A percentile compares a stretch with the other conserved stretches of the same genome.
These are phyloP conservation scores for Amyelois transitella DNA, from an alignment of 1,140 invertebrate species.

Conservation along the genomic window DNA sequence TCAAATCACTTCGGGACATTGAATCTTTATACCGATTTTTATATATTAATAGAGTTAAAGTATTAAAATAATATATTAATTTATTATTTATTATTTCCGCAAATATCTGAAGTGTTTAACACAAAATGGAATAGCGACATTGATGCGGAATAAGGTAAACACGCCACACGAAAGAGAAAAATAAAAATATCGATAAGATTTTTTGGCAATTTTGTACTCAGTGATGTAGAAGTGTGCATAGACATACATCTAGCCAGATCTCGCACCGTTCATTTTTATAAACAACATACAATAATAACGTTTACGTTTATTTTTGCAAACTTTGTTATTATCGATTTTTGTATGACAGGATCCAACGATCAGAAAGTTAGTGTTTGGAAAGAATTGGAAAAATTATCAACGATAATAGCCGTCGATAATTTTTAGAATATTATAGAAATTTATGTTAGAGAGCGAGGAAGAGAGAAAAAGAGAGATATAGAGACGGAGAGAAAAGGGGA, in stretches of 20 bases:
- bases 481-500: no score
- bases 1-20: not conserved
- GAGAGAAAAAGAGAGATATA: slow-evolving; percentile 39
- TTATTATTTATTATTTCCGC: not conserved
- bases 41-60: slow-evolving; percentile 3
- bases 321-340: no score
- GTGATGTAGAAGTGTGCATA: slow-evolving; percentile 53
- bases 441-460: no score
- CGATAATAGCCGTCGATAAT: no score
- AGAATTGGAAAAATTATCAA: no score
- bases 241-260: no score
- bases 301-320: no score
- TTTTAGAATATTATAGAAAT: no score
- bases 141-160: not conserved
- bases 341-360: no score
- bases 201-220: slow-evolving; percentile 73
- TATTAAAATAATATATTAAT: not conserved
- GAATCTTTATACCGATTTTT: not conserved
- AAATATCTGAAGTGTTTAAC: slow-evolving; percentile 6
- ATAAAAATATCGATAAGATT: slow-evolving; percentile 16
- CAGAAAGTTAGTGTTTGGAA: no score
- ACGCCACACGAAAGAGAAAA: not conserved
- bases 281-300: no score
- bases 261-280: no score
- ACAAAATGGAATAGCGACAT: slow-evolving; percentile 7